A percentile compares a stretch with the other conserved stretches of the same genome.
Evolutionary conservation across 2,888 invertebrate species (phyloP).

Genomic region (Polyommatus icarus): DNA sequence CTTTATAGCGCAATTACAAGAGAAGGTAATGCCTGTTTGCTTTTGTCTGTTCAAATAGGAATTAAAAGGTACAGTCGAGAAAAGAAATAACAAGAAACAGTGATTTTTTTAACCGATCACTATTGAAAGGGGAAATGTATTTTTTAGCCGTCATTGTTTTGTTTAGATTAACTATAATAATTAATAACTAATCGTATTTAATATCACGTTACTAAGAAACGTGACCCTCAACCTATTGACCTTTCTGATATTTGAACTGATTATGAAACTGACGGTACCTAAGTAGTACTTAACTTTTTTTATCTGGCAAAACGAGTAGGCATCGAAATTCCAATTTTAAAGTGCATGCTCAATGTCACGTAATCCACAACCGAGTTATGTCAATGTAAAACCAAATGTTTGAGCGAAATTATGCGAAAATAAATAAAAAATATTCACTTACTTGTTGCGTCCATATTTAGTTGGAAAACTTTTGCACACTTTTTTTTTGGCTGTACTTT

Average conservation of each 20-base stretch:
- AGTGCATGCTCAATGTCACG: neutral
- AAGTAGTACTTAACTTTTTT: neutral
- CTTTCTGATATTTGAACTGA: neutral
- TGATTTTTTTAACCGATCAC: neutral
- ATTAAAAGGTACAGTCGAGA: neutral
- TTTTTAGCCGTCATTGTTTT: neutral
- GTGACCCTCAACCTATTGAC: neutral
- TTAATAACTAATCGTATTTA: neutral
- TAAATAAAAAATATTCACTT: slow-evolving; percentile 53
- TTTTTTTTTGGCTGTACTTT: slow-evolving; percentile 38
- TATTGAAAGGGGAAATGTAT: neutral
- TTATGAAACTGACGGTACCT: neutral
- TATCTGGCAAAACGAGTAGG: neutral
- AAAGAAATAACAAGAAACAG: neutral
- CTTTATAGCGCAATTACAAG: neutral
- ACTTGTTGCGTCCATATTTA: slow-evolving; percentile 77
- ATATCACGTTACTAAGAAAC: neutral
- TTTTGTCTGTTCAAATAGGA: neutral
- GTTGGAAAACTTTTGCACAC: slow-evolving; percentile 66
- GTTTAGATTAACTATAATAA: neutral
- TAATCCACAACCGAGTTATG: neutral
- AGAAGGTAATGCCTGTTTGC: no score
- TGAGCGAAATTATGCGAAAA: neutral
- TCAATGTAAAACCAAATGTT: neutral
- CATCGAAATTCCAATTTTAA: neutral